These are phyloP conservation scores for Megamerina dolium DNA, from an alignment of 2,888 invertebrate genomes.

Conservation along the genomic window DNA sequence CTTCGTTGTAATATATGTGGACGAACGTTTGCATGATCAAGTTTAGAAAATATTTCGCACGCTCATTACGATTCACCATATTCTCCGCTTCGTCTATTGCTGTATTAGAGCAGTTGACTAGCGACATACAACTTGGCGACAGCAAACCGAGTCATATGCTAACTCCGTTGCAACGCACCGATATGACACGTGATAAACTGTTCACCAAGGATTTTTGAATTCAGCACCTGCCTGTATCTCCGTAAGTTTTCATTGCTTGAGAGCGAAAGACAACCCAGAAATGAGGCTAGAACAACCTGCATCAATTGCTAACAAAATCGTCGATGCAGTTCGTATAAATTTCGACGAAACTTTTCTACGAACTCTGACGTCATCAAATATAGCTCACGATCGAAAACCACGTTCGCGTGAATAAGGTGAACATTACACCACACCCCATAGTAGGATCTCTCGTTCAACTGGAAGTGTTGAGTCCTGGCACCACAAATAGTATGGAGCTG, in stretches of 20 bases:
- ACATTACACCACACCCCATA: neutral
- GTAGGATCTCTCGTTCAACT: neutral
- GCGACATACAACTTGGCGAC: slow-evolving; percentile 13
- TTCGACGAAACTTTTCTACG: neutral
- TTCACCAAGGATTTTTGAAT: no score
- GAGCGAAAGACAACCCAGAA: slow-evolving; percentile 9
- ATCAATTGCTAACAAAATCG: slow-evolving; percentile 9
- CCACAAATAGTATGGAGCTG: neutral
- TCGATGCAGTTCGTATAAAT: slow-evolving; percentile 4
- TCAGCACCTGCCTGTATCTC: no score
- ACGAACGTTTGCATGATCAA: no score
- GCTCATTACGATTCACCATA: no score
- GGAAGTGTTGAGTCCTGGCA: neutral
- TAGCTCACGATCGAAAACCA: no score
- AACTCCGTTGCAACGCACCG: slow-evolving; percentile 5
- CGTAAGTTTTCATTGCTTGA: slow-evolving; percentile 9
- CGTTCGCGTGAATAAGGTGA: neutral
- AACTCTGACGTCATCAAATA: neutral
- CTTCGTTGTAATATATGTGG: no score
- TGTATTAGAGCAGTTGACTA: slow-evolving; percentile 9
- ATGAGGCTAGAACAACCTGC: slow-evolving; percentile 5
- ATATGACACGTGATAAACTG: no score
- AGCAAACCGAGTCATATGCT: slow-evolving; percentile 13
- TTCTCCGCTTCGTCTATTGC: slow-evolving; percentile 2
- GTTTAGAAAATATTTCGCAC: no score